phyloP scores from a whole-genome alignment of 1,140 invertebrate genomes.

The Ladona fulva region DNA sequence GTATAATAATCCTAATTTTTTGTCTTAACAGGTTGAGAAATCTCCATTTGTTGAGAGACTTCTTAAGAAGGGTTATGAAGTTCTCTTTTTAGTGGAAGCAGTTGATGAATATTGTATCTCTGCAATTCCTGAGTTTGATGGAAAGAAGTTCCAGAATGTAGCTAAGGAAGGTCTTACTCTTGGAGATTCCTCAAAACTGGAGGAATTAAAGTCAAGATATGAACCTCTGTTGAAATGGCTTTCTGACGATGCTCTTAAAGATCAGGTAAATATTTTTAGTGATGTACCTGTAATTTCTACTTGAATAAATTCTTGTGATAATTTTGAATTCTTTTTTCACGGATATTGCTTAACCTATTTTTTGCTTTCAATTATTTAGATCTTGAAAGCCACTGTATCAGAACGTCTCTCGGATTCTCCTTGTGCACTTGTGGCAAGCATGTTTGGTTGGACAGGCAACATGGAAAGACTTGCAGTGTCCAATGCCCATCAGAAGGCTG shows the following conservation, averaged over 20 bases:
- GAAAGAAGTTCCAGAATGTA: conserved; percentile 99
- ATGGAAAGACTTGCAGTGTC: conserved; percentile 95
- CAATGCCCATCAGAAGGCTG: conserved; percentile 93
- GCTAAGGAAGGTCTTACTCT: conserved; percentile 95
- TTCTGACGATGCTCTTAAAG: conserved; percentile 73
- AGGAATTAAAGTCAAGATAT: conserved; percentile 69
- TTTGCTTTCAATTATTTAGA: conserved; percentile 32
- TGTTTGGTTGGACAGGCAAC: conserved; percentile 98
- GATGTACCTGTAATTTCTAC: not conserved
- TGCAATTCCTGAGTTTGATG: conserved; percentile 95
- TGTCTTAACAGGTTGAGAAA: conserved; percentile 52
- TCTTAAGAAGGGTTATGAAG: conserved; percentile 87
- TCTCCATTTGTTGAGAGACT: conserved; percentile 95
- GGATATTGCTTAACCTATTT: conserved; percentile 17
- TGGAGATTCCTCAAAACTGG: conserved; percentile 67
- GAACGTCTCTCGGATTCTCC: conserved; percentile 87
- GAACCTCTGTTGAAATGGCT: conserved; percentile 92
- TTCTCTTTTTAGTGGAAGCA: conserved; percentile 90
- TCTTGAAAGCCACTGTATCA: conserved; percentile 76
- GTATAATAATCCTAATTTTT: conserved; percentile 11
- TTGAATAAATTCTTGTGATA: not conserved
- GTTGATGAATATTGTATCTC: conserved; percentile 98
- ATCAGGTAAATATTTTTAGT: conserved; percentile 49
- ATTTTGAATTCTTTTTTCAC: conserved; percentile 16
- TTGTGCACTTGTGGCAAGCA: conserved; percentile 91